phyloP scores from a whole-genome alignment of 1,140 invertebrate genomes.

The Tetramorium alpestre region DNA sequence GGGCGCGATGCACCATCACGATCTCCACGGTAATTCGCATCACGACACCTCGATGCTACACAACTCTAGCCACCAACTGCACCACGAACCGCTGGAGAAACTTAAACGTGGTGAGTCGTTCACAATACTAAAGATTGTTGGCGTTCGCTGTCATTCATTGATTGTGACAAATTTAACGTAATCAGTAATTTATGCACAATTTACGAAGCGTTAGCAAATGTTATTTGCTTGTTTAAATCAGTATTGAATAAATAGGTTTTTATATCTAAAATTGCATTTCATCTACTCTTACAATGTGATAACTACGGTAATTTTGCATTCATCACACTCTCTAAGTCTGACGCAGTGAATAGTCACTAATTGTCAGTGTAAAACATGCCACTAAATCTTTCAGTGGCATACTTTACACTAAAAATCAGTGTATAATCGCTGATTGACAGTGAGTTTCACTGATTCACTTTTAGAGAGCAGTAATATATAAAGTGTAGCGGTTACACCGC shows the following conservation, averaged over 20 bases:
- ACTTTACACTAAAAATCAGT: no score
- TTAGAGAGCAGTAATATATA: not conserved
- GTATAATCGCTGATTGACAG: no score
- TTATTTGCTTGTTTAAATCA: not conserved
- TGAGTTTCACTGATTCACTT: no score
- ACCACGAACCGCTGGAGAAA: conserved; percentile 93
- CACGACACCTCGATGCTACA: conserved; percentile 86
- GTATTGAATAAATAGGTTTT: not conserved
- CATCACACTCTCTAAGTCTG: no score
- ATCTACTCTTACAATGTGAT: not conserved
- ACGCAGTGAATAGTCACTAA: no score
- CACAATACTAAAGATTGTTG: conserved; percentile 65
- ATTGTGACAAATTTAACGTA: not conserved
- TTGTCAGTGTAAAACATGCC: no score
- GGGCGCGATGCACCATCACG: conserved; percentile 87
- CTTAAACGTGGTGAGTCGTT: conserved; percentile 92
- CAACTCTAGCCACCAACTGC: conserved; percentile 85
- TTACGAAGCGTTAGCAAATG: not conserved
- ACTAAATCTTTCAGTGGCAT: no score
- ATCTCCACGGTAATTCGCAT: conserved; percentile 87
- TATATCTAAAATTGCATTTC: not conserved
- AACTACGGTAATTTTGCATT: not conserved
- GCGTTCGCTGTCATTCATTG: not conserved
- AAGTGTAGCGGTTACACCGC: no score
- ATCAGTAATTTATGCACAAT: not conserved